Conservation (phyloP, 2,113 vertebrate genomes). For the Deroptyus accipitrinus region DNA sequence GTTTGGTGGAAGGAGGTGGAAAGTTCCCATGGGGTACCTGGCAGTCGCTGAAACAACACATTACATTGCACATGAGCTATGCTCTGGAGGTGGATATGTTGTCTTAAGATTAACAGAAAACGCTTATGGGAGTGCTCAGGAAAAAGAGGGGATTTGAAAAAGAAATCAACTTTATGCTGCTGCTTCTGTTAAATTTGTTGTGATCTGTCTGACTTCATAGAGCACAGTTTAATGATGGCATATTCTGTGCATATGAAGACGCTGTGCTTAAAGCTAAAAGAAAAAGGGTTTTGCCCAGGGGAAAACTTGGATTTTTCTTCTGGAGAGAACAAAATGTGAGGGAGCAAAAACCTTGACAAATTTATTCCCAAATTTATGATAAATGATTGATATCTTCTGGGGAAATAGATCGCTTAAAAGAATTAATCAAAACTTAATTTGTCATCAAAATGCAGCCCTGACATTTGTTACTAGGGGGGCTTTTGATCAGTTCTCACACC, state of each 20-base stretch:
- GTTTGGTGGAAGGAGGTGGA: background rate
- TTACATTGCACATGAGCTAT: rapidly evolving
- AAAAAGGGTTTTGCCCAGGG: background rate
- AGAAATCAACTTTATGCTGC: background rate
- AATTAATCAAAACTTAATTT: background rate
- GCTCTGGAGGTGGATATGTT: background rate
- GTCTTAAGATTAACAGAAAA: background rate
- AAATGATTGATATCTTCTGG: background rate
- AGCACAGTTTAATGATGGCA: background rate
- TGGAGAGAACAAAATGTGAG: background rate
- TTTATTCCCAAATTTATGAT: background rate
- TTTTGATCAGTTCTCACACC: constrained; percentile 36
- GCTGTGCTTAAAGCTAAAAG: background rate
- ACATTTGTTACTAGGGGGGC: background rate
- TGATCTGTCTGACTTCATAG: background rate
- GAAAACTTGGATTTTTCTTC: background rate
- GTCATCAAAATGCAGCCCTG: background rate
- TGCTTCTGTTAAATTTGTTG: background rate
- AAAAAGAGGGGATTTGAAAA: background rate
- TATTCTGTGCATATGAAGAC: background rate
- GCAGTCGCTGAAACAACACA: rapidly evolving
- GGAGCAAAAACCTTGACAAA: background rate
- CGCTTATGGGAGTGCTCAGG: background rate
- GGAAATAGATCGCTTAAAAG: background rate
- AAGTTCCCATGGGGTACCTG: background rate